Evolutionary conservation across 2,797 vertebrate genomes (phyloP), one percentile per base, ranked within the genome.

Genomic region (Calcarius lapponicus): DNA sequence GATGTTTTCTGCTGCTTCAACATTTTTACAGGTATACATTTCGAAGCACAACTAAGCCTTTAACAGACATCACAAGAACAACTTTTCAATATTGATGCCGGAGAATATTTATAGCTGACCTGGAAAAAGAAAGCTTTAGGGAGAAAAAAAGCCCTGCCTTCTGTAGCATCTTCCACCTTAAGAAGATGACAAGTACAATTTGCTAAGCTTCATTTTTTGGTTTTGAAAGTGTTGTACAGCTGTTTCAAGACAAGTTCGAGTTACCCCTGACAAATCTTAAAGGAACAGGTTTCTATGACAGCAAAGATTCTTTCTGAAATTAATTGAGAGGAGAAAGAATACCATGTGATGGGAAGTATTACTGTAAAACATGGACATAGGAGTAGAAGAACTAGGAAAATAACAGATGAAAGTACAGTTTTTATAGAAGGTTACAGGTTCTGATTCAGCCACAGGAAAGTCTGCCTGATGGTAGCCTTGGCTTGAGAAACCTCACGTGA

Each of bases 31-130:
- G 36, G 43, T 82, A 42, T 43, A 25, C 0, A 1, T 78, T 93
- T 86, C 42, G 72, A 88, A 95, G 51, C 31, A 43, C 12, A 20
- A 29, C 34, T 51, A 79, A 93, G 47, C 20, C 56, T 85, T 73
- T 66, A 81, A 85, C 14, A 89, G 22, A 50, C 20, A 62, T 47
- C 54, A 62, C 17, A 83, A 60, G 45, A 72, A n/a, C 42, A 86
- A 45, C 10, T 13, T 93, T 89, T 81, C 92, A 82, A 11, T 76
- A 93, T 58, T 91, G 78, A 62, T 89, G 62, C 25, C 75, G 60
- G 73, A 81, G 74, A 86, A 62, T 86, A 90, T 96, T 95, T 90
- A 79, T 66, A 90, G 47, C 15, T 88, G 80, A 87, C 72, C 57
- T 83, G 80, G 81, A 74, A 93, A 94, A 74, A 91, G 18, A 92